phyloP scores from a whole-genome alignment of 2,797 vertebrate genomes.

The Sarcophilus harrisii region DNA sequence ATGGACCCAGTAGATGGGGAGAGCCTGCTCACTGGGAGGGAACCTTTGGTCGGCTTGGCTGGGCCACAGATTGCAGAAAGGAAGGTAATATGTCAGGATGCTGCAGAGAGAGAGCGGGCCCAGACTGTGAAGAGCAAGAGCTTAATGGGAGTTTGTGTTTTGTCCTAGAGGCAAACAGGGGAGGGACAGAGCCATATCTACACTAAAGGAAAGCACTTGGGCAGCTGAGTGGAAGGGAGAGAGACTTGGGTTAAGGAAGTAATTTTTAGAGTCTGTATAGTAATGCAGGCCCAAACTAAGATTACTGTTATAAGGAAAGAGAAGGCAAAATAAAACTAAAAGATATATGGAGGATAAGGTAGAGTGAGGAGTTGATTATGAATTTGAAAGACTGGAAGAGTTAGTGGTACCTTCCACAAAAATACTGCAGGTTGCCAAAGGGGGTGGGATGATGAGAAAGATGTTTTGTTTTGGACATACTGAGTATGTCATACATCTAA shows the following conservation, averaged over 20 bases:
- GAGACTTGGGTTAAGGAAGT: neutral
- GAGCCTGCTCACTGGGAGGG: neutral
- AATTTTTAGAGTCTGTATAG: neutral
- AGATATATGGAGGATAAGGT: neutral
- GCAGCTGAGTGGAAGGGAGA: neutral
- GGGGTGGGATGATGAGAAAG: neutral
- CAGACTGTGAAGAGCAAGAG: neutral
- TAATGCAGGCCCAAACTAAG: neutral
- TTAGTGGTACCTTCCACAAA: too few relatives aligned
- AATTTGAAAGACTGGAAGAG: too few relatives aligned
- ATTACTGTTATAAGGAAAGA: neutral
- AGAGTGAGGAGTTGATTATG: neutral
- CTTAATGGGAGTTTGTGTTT: neutral
- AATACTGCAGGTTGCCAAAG: neutral
- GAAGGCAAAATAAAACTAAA: too few relatives aligned
- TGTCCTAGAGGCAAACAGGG: neutral
- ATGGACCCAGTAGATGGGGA: neutral
- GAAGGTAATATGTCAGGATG: neutral
- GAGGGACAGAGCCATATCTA: neutral
- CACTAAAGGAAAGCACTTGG: neutral
- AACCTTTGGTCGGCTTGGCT: neutral
- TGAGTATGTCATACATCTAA: neutral
- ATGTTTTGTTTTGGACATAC: neutral
- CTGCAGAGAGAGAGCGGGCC: neutral
- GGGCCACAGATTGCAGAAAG: neutral